Evolutionary conservation across 2,797 vertebrate species (phyloP), one percentile per base, ranked within the genome.

Genomic region (Rhynchonycteris naso): DNA sequence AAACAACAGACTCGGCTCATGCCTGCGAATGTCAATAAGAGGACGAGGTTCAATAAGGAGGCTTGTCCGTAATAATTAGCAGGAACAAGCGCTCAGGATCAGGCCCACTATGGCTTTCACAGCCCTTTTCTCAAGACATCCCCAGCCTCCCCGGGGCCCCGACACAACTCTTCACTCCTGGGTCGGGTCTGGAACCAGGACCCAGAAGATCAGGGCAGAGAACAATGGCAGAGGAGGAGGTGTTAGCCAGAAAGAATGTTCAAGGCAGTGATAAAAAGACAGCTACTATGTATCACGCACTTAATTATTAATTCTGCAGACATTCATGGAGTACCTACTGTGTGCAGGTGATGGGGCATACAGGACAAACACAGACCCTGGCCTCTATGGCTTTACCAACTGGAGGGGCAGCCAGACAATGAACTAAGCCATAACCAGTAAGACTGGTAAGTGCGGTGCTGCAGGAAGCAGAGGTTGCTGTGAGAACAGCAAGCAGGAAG

Each of bases 61-160:
- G 99, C 99, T 99, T 99, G 99, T 99, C 99, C 98, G 97, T 99
- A 99, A 99, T 99, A 99, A 99, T 99, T 99, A 99, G 99, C 98
- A 97, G 96, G 99, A 98, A 99, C 99, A 99, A 99, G 99, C 97
- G 98, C 98, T 98, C 98, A 13, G 98, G 99, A 99, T 99, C 99
- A 98, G 99, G 98, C 98, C 98, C 97, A 98, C 96, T 90, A 58
- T 98, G 95, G 97, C 97, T 85, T 97, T 98, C 98, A 97, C 91
- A 97, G 97, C 91, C 98, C 96, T 79, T 88, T 97, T 98, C 98
- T 98, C 96, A 96, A 95, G 92, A 96, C 1, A 16, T 24, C 88
- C 5, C 66, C 24, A 92, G 87, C n/a, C 43, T 93, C 95, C 93
- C 80, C 33, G 68, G 95, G 50, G 21, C 50, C 85, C 28, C 7